phyloP scores from a whole-genome alignment of 2,888 invertebrate genomes.

The Drosophila monieri region DNA sequence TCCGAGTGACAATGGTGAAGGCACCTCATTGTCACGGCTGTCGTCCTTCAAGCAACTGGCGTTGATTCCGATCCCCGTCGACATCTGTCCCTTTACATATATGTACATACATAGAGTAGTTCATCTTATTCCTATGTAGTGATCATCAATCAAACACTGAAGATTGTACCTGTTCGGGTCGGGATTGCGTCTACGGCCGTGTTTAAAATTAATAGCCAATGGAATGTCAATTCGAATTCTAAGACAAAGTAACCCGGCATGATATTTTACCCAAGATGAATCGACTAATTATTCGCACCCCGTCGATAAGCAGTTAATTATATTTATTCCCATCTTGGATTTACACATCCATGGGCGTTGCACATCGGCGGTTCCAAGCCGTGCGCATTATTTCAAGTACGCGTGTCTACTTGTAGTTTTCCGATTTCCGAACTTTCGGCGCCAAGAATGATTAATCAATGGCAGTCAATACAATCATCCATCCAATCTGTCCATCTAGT shows the following conservation, averaged over 20 bases:
- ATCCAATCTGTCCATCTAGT: constrained; percentile 14
- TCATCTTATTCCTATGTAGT: constrained; percentile 45
- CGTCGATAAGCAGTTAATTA: constrained; percentile 77
- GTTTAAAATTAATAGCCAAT: constrained; percentile 9
- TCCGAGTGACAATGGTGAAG: constrained; percentile 25
- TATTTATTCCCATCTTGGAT: constrained; percentile 71
- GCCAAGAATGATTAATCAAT: constrained; percentile 76
- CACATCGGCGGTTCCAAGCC: constrained; percentile 51
- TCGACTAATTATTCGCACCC: constrained; percentile 74
- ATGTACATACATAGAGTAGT: background rate
- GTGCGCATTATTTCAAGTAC: constrained; percentile 62
- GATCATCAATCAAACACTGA: constrained; percentile 68
- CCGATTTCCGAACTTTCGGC: constrained; percentile 63
- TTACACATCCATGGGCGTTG: constrained; percentile 52
- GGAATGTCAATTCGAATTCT: constrained; percentile 11
- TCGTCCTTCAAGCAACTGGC: constrained; percentile 35
- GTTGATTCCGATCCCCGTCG: constrained; percentile 23
- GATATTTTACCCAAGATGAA: constrained; percentile 69
- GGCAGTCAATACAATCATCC: constrained; percentile 60
- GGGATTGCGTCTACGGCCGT: constrained; percentile 2
- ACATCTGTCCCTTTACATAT: constrained; percentile 20
- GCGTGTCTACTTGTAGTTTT: constrained; percentile 72
- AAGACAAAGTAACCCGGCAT: constrained; percentile 50
- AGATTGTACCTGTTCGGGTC: constrained; percentile 30
- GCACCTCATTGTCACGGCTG: constrained; percentile 52